These are phyloP conservation scores for Gracilinanus agilis DNA, from an alignment of 2,113 vertebrate species.

Conservation along the genomic window DNA sequence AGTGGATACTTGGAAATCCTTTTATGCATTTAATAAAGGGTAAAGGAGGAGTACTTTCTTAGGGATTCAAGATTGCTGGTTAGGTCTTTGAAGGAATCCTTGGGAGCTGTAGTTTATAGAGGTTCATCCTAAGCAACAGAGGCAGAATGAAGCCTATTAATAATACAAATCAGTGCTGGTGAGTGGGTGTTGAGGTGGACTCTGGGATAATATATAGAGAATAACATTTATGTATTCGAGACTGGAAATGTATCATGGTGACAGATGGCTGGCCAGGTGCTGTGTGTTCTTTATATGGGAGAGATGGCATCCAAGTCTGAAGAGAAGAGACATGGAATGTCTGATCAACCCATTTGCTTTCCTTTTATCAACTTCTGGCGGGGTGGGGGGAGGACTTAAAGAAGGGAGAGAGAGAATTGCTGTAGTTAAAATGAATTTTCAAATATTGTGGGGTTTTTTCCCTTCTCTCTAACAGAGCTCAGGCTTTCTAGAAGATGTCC, in stretches of 20 bases:
- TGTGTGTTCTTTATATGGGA: not conserved
- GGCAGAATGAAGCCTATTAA: not conserved
- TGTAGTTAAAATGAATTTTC: not conserved
- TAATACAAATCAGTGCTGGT: too few species aligned
- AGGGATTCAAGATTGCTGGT: not conserved
- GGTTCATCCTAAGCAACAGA: not conserved
- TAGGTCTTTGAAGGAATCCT: not conserved
- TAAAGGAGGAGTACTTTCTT: not conserved
- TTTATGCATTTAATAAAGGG: not conserved
- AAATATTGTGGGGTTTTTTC: not conserved
- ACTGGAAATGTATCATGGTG: not conserved
- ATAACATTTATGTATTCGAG: too few species aligned
- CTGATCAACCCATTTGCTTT: not conserved
- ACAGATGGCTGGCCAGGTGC: not conserved
- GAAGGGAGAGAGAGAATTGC: not conserved
- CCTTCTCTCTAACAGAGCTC: not conserved
- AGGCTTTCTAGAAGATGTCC: not conserved
- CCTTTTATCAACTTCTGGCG: not conserved
- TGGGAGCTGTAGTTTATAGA: not conserved
- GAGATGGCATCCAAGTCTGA: not conserved
- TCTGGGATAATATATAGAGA: not conserved
- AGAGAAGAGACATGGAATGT: too few species aligned
- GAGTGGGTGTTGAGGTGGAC: not conserved
- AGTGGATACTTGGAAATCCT: not conserved
- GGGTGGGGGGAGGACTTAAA: not conserved